Conservation (phyloP, 2,113 vertebrate genomes). For the Petrocephalus microphthalmus region DNA sequence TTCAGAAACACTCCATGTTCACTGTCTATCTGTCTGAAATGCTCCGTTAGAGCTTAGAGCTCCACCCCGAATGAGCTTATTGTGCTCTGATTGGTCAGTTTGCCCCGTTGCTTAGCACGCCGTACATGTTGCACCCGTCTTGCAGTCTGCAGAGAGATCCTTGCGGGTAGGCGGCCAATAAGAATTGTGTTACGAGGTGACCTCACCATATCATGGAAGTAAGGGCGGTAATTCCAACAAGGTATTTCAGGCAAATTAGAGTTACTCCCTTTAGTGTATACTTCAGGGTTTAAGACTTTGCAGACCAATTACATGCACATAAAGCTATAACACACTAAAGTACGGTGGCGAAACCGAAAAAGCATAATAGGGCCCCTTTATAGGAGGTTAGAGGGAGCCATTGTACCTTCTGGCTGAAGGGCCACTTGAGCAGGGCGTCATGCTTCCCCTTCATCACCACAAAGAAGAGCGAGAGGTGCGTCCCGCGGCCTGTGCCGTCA, state of each 20-base stretch:
- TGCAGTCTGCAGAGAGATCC: too few species aligned
- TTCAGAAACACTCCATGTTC: neutral
- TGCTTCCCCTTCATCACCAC: constrained; percentile 85
- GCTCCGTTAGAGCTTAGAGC: too few species aligned
- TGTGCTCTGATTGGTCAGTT: too few species aligned
- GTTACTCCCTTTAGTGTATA: neutral
- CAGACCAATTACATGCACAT: neutral
- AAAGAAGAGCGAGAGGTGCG: constrained; percentile 86
- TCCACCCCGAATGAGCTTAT: too few species aligned
- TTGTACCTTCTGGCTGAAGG: constrained; percentile 89
- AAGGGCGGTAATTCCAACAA: too few species aligned
- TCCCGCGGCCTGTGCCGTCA: constrained; percentile 79
- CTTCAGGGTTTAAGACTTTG: neutral
- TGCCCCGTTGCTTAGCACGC: too few species aligned
- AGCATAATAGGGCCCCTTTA: neutral
- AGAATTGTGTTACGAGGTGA: too few species aligned
- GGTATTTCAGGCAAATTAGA: neutral
- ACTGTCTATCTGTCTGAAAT: too few species aligned
- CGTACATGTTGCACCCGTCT: too few species aligned
- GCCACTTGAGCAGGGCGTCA: constrained; percentile 83
- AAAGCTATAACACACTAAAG: neutral
- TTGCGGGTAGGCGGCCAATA: too few species aligned
- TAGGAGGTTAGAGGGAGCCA: rapidly evolving
- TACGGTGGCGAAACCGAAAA: neutral
- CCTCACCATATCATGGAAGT: too few species aligned